phyloP scores from a whole-genome alignment of 1,140 invertebrate species.

The Acyrthosiphon pisum region DNA sequence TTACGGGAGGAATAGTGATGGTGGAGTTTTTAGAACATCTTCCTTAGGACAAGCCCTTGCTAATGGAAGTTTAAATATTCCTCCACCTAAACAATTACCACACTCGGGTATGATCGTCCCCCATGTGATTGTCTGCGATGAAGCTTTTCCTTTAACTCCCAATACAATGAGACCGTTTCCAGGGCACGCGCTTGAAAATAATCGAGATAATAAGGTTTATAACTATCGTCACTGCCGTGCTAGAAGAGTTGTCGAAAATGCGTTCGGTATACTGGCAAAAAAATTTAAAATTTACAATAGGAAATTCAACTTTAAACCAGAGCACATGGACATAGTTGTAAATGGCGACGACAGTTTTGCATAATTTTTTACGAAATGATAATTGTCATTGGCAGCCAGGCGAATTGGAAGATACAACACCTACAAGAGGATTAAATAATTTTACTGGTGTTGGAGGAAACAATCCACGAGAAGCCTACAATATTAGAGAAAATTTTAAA shows the following conservation, averaged over 20 bases:
- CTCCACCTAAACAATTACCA: slow-evolving; percentile 60
- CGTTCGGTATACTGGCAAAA: slow-evolving; percentile 62
- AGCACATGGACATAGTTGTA: slow-evolving; percentile 4
- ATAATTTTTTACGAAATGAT: slow-evolving; percentile 34
- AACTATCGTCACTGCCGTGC: slow-evolving; percentile 64
- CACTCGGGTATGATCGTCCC: slow-evolving; percentile 60
- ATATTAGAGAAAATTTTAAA: slow-evolving; percentile 51
- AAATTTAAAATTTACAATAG: neutral
- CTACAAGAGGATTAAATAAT: neutral
- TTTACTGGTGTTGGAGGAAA: slow-evolving; percentile 33
- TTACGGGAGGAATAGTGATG: slow-evolving; percentile 64
- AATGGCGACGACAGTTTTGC: neutral
- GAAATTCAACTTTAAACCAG: slow-evolving; percentile 8
- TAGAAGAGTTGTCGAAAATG: slow-evolving; percentile 64
- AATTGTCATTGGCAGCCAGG: slow-evolving; percentile 26
- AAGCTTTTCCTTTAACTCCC: slow-evolving; percentile 62
- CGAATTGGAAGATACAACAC: neutral
- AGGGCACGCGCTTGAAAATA: neutral
- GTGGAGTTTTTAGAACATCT: slow-evolving; percentile 61
- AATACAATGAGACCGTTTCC: slow-evolving; percentile 60
- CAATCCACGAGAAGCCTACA: slow-evolving; percentile 42
- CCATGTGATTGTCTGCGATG: slow-evolving; percentile 64
- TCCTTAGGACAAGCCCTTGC: slow-evolving; percentile 61
- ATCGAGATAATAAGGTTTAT: slow-evolving; percentile 61
- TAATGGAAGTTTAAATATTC: slow-evolving; percentile 61